phyloP scores from a whole-genome alignment of 2,797 vertebrate species.

The Platalea minor region DNA sequence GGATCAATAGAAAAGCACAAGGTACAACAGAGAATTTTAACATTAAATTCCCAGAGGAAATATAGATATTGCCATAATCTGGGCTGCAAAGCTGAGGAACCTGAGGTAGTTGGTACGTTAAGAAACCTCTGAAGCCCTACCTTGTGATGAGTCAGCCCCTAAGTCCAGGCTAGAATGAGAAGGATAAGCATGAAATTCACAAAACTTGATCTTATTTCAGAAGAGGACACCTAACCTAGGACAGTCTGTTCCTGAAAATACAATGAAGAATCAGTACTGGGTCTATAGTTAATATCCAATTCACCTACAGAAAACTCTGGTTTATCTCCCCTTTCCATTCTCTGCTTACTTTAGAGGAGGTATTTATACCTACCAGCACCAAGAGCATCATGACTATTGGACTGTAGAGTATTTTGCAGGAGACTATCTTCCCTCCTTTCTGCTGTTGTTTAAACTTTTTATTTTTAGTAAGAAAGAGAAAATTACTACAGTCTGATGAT shows the following conservation, averaged over 20 bases:
- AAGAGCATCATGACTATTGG: neutral
- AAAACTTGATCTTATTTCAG: neutral
- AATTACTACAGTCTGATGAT: neutral
- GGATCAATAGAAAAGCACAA: neutral
- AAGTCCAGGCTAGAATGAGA: neutral
- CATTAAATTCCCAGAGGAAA: neutral
- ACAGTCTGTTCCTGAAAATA: neutral
- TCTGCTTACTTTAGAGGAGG: neutral
- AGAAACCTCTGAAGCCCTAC: neutral
- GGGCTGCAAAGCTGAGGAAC: neutral
- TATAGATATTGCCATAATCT: neutral
- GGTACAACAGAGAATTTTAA: neutral
- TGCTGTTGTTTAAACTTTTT: neutral
- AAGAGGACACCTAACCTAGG: neutral
- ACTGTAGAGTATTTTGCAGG: neutral
- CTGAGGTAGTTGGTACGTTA: rapidly evolving
- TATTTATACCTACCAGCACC: neutral
- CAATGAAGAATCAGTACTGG: neutral
- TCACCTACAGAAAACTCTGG: neutral
- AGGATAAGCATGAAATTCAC: neutral
- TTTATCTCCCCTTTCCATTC: neutral
- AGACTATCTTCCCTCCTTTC: neutral
- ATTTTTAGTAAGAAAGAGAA: neutral
- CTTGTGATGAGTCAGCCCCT: neutral
- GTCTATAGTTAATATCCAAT: neutral